Evolutionary conservation across 2,888 invertebrate genomes (phyloP), one percentile per base, ranked within the genome.

Genomic region (Macrosiphum euphorbiae): DNA sequence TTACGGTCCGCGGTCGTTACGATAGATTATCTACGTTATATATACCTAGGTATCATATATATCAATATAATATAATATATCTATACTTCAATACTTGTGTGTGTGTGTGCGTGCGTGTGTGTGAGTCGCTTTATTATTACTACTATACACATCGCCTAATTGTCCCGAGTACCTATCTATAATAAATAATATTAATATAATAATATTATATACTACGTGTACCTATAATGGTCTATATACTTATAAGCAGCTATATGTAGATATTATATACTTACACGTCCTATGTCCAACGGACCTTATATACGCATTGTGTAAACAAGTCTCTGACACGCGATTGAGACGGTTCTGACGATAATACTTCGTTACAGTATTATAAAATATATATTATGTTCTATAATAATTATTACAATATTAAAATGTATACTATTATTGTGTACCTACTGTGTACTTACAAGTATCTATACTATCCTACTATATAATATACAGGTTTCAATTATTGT

Each of bases 11-110:
- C 47, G 78, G 90, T 58, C 91, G 91, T 91, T 55, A 85, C 41
- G 41, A 58, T 35, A 91, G 91, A 91, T 91, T 91, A 91, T 86
- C 91, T 85, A 44, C 86, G 58, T 35, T 58, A 55, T 91, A 85
- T 58, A 58, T 58, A 58, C 55, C 26, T 58, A 55, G 20, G 20
- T 55, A n/a, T 47, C 89, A 47, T 52, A 10, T 35, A 55, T 11
- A 55, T 44, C n/a, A n/a, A 41, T 84, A 84, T 35, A 20, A 84
- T 44, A 26, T 85, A 16, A 20, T 84, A 13, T 26, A 89, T 50
- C 44, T 55, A 55, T 47, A 61, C 10, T 47, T 47, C 47, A 47
- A 47, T 47, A 47, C 1, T 13, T 44, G 61, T 78, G 78, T n/a
- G n/a, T n/a, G n/a, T n/a, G n/a, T n/a, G n/a, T n/a, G n/a, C n/a